Evolutionary conservation across 35 echinoderm and acorn worm species (phyloP), one percentile per base, ranked within the genome.

Genomic region (Heliocidaris erythrogramma): DNA sequence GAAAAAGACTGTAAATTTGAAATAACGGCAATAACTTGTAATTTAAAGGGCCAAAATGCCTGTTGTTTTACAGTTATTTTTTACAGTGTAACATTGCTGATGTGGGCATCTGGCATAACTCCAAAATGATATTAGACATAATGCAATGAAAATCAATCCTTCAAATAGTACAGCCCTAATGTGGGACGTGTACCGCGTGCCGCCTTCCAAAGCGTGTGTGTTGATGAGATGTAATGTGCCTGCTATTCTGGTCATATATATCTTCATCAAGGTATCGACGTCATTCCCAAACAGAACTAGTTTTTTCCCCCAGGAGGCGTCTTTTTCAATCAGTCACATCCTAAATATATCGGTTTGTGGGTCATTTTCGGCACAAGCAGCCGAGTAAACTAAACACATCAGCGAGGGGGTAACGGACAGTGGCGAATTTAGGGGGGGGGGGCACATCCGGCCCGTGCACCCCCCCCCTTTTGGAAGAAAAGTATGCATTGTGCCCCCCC

Each of bases 321-420:
- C 65, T n/a, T 7, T 78, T n/a, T n/a, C 65, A 78, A 78, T 78
- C 65, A 78, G 65, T 78, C 21, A 78, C 27, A 78, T 78, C 65
- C 65, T 78, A 78, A 78, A 78, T 78, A 78, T 78, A 78, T 78
- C 65, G 65, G 65, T 78, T 78, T 78, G 65, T 78, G 21, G 65
- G 65, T 78, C 65, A 78, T 78, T 78, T 78, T 27, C 65, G 65
- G 65, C 65, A 78, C 65, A 7, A 78, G 21, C 65, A 78, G 65
- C 65, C 65, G 27, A 78, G 65, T 21, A 7, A 78, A n/a, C 65
- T 78, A 78, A 78, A 78, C 65, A 78, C 65, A 78, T 78, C 65
- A 78, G 27, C 65, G 65, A 78, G 27, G 65, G 24, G 27, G 65
- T 78, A 24, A n/a, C 27, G 18, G 65, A 27, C 21, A 78, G 27